Percentiles rank a stretch among this genome's conserved stretches.
Evolutionary conservation across 2,797 vertebrate species (phyloP).

Genomic region (Scolopax rusticola): DNA sequence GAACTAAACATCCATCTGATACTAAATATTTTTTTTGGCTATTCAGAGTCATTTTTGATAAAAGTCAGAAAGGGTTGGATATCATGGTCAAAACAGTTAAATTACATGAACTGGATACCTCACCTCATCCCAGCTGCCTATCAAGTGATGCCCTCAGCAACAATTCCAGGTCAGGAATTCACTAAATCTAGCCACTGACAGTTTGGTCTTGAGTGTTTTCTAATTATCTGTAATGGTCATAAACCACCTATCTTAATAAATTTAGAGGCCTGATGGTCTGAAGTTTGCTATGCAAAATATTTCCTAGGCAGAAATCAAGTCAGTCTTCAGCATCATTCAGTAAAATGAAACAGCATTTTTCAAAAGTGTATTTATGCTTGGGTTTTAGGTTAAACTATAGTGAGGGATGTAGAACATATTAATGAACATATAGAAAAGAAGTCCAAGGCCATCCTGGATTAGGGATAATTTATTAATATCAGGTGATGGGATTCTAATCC

Average conservation of each 20-base stretch:
- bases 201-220: not conserved
- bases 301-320: not conserved
- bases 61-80: not conserved
- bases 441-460: not conserved
- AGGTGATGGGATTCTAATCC: not conserved
- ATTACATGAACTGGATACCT: not conserved
- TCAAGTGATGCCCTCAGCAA: not conserved
- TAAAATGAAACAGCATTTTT: not conserved
- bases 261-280: not conserved
- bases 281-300: not conserved
- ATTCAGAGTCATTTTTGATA: not conserved
- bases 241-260: not conserved
- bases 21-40: not conserved
- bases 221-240: not conserved
- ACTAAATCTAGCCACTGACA: not conserved
- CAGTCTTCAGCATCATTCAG: not conserved
- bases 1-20: not conserved
- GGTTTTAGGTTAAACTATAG: not conserved
- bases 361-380: not conserved
- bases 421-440: not conserved
- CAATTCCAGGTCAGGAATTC: not conserved
- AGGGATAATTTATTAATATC: not conserved
- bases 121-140: not conserved
- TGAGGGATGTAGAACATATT: not conserved
- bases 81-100: not conserved